Evolutionary conservation across 23 tunicate genomes (phyloP), one percentile per base, ranked within the genome.

Genomic region (Botrylloides violaceus): DNA sequence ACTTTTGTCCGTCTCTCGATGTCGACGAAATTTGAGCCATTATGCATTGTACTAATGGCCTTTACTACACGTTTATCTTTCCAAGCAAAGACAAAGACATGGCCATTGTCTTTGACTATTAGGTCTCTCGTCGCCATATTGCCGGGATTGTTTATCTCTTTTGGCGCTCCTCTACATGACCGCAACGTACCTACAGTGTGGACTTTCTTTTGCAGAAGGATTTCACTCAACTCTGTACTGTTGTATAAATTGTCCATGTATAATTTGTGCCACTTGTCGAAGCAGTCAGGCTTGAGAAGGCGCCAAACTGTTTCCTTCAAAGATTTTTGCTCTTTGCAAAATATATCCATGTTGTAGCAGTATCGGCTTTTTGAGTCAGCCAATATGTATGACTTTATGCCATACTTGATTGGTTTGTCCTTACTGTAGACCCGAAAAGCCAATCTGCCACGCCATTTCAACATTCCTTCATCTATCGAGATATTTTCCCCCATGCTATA

Each of bases 201-300:
- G 58, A 75, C 53, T 31, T 35, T 26, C 66, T 60, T 39, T 7
- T 38, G 25, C 70, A 75, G 62, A 19, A 75, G 22, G 30, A 49
- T 23, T 33, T 75, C 79, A 58, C 66, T 58, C 70, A 75, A 12
- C 23, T 75, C 79, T 35, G 58, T 66, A 59, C 71, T 60, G 71
- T 75, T 75, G 70, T 75, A 75, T 5, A 60, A 75, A 24, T 75
- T 75, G 35, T 75, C 79, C 79, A 75, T 75, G 50, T 75, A 75
- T 3, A 75, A 49, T 21, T 47, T 4, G 32, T 75, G 79, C 79
- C 66, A 75, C 9, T 56, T 47, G 22, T 61, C 6, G 20, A 59
- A 26, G 53, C 79, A 75, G 2, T 31, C 58, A 4, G 32, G 49
- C 50, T 65, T 75, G 49, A 75, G 58, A 65, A 75, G 58, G 2